Percentiles rank a stretch among this genome's conserved stretches.
These are phyloP conservation scores for Perdita meconis DNA, from an alignment of 2,888 invertebrate species.

Conservation along the genomic window DNA sequence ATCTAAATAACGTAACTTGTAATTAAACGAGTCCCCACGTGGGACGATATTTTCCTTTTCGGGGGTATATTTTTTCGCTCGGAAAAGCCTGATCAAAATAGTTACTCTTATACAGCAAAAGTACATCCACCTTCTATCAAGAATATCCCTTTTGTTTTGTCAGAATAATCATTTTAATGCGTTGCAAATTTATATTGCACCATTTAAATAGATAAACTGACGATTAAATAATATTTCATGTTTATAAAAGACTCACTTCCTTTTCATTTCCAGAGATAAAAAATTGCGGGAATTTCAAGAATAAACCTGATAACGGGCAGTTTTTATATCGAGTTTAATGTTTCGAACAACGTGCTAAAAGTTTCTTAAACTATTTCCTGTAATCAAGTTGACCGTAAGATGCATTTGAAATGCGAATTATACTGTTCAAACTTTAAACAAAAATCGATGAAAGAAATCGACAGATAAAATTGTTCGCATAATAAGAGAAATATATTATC, in stretches of 20 bases:
- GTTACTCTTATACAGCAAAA: conserved; percentile 55
- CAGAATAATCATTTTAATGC: conserved; percentile 14
- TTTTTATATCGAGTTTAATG: conserved; percentile 2
- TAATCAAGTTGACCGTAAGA: neutral
- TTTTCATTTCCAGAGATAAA: conserved; percentile 50
- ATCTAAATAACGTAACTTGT: conserved; percentile 83
- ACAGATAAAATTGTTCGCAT: neutral
- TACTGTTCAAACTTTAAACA: neutral
- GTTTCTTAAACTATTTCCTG: neutral
- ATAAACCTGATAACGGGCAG: neutral
- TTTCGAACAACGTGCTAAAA: neutral
- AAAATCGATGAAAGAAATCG: neutral
- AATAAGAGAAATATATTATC: neutral
- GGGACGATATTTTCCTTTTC: conserved; percentile 84
- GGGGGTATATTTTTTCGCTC: conserved; percentile 82
- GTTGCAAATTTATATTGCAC: conserved; percentile 20
- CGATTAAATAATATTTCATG: conserved; percentile 33
- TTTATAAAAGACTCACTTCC: conserved; percentile 59
- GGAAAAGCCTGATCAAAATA: conserved; percentile 82
- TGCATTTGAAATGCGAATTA: neutral
- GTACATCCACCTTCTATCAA: conserved; percentile 11
- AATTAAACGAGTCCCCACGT: conserved; percentile 84
- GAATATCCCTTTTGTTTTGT: neutral
- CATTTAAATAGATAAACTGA: neutral
- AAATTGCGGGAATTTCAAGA: conserved; percentile 70